Base-by-base conservation (phyloP, 92 coral and sea anemone genomes). In the Heteractis magnifica region DNA sequence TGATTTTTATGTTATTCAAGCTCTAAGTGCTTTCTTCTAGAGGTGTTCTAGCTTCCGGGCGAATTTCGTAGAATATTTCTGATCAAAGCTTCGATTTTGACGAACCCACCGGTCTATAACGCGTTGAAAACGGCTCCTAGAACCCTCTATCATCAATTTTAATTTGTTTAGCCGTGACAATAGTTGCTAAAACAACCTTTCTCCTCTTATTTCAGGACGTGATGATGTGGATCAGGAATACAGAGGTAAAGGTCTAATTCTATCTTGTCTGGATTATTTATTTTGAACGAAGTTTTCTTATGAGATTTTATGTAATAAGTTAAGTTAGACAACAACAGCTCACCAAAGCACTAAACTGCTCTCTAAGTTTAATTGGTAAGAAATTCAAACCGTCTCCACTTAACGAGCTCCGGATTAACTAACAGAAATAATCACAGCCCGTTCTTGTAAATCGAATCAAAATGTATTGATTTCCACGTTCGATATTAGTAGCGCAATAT, bases 171-270 rank as follows among this genome's bases (percentile, higher is more conserved):
- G 52, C 44, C 49, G 59, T 76, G 49, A 48, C 6, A 20, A 50
- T 41, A 12, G 80, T 55, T 80, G 81, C 87, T 85, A 85, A 89
- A 75, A 49, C 19, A 65, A 41, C 49, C 4, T 68, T 91, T 60
- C 34, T 85, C 48, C 79, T 91, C 51, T 52, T 19, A 13, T 90
- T 74, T 74, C 44, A 94, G 98, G 98, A 85, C 95, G 92, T 92
- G 94, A 89, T 72, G 90, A 89, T 87, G 84, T 75, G 86, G 95
- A 92, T 52, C 90, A 94, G 70, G 89, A 86, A 62, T 89, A 87
- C 41, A 56, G 77, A 92, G 98, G 98, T 94, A 86, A 71, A 89
- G 52, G 9, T 34, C 44, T 2, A 34, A 23, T 52, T 53, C 52
- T 78, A 60, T 77, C 52, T 85, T 85, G 13, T 52, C 74, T 55